Evolutionary conservation across 2,888 invertebrate species (phyloP), one percentile per base, ranked within the genome.

Genomic region (Orthonychiurus folsomi): DNA sequence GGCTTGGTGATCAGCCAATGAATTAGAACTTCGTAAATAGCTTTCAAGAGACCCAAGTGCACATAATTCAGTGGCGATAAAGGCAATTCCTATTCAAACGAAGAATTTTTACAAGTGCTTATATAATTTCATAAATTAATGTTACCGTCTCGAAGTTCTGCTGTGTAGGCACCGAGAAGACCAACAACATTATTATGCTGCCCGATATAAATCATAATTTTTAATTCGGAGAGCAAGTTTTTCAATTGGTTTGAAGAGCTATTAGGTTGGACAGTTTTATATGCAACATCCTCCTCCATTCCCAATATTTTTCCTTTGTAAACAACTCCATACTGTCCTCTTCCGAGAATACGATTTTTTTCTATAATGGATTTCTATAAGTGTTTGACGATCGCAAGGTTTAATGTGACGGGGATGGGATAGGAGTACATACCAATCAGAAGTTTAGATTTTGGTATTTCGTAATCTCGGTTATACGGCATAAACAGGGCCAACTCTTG

Each of bases 191-290:
- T 47, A 2, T 27, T 23, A 50, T 58, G 58, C 23, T 58, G 47
- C 25, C 58, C 58, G 23, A 58, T 58, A 37, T 50, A 58, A 58
- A 47, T 58, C 58, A 58, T 58, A 9, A 58, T 27, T 50, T 58
- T 58, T 9, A 58, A 18, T 48, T 58, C 58, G 23, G 58, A 58
- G 12, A 58, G 47, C 3, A 58, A 24, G 20, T 48, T 58, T 50
- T 50, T 58, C 3, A 58, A 9, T 5, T 47, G 50, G n/a, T 48
- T 9, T 2, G 20, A 47, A 23, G 28, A 28, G 3, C 23, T 58
- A 5, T 3, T n/a, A n/a, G 28, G 21, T 23, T 58, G 47, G 3
- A 37, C 37, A 2, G 58, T 58, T 50, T 58, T 58, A 15, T 48
- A 47, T 21, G 58, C 58, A 23, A 47, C 48, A 21, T 21, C 56